Evolutionary conservation across 2,888 invertebrate genomes (phyloP), one percentile per base, ranked within the genome.

Genomic region (Ophraella communa): DNA sequence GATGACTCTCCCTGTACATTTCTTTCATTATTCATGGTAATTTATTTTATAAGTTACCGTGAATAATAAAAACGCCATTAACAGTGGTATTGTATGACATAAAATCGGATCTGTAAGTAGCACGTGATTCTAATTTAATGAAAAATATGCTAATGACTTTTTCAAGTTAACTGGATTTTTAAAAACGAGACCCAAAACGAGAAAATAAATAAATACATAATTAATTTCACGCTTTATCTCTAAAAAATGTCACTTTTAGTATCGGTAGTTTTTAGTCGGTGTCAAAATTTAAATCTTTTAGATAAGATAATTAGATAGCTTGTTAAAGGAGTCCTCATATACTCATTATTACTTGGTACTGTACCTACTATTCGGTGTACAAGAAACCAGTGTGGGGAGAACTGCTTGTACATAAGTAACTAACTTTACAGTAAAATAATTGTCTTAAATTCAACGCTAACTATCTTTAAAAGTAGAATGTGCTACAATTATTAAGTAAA

Each of bases 101-200:
- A 21, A 21, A 21, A 21, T 45, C 5, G 18, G 45, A 45, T 45
- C 21, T 45, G 45, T 7, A 45, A 45, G 45, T 45, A 21, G 45
- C 45, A 45, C 21, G 45, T 45, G 45, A 45, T 45, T 45, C 21
- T 45, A 10, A 45, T 45, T 45, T 45, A 45, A 45, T 21, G 45
- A 21, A 45, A 45, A 11, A 45, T 45, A 45, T 45, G 45, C 18
- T 18, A 45, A 45, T 45, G 18, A 8, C n/a, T 45, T 45, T 45
- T 20, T n/a, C n/a, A n/a, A 17, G 17, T 20, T 10, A 45, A 17
- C 10, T n/a, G 5, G 10, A 18, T 10, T 45, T 35, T n/a, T 14
- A 27, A 4, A n/a, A 35, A 35, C 11, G 35, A 35, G 35, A n/a
- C 14, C 35, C 35, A 35, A 35, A n/a, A 35, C 4, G 35, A n/a